phyloP scores from a whole-genome alignment of 1,140 invertebrate species.

The Drosophila serrata region DNA sequence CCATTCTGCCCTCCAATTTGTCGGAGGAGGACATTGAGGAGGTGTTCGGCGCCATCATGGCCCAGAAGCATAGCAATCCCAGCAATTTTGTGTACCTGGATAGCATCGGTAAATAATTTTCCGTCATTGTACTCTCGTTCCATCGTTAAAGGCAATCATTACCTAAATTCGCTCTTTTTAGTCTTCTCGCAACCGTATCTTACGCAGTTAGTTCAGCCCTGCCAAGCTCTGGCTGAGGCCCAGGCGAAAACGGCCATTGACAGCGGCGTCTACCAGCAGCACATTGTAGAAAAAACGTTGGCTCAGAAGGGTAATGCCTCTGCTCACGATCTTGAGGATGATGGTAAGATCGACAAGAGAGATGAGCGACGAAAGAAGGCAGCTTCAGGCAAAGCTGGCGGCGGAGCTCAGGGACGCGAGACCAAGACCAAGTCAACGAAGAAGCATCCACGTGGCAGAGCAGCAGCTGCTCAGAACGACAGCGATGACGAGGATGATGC shows the following conservation, averaged over 20 bases:
- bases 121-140: background rate
- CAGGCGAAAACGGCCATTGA: constrained; percentile 91
- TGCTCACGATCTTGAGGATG: constrained; percentile 57
- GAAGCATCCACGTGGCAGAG: constrained; percentile 88
- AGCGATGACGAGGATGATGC: constrained; percentile 87
- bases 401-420: constrained; percentile 96
- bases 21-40: constrained; percentile 91
- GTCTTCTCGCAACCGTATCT: constrained; percentile 89
- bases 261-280: constrained; percentile 89
- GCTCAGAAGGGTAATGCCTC: constrained; percentile 70
- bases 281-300: constrained; percentile 88
- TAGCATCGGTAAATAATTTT: constrained; percentile 85
- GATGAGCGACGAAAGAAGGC: constrained; percentile 96
- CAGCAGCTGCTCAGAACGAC: constrained; percentile 87
- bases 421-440: constrained; percentile 98
- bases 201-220: constrained; percentile 89
- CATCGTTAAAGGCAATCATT: background rate
- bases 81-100: constrained; percentile 86
- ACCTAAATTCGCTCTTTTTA: constrained; percentile 25
- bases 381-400: constrained; percentile 93
- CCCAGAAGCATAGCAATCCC: constrained; percentile 85
- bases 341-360: constrained; percentile 90
- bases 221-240: constrained; percentile 89
- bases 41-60: constrained; percentile 89
- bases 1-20: constrained; percentile 92